A percentile compares a stretch with the other conserved stretches of the same genome.
Evolutionary conservation across 1,140 invertebrate species (phyloP).

Genomic region (Drosophila persimilis): DNA sequence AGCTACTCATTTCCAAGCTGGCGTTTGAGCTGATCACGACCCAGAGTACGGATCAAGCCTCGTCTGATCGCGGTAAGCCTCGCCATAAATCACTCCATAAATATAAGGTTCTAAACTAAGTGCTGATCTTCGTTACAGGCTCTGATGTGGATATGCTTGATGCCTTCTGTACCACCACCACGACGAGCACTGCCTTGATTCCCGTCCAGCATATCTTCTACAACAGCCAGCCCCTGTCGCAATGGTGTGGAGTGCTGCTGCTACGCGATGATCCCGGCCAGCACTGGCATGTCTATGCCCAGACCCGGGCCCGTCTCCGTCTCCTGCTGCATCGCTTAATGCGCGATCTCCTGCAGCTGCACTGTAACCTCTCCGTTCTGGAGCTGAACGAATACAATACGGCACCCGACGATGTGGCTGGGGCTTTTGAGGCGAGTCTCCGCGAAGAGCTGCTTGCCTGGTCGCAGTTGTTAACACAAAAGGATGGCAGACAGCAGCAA

Average conservation of each 20-base stretch:
- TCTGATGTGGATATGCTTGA: conserved; percentile 25
- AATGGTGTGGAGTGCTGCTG: conserved; percentile 50
- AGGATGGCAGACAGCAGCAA: neutral
- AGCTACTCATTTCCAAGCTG: conserved; percentile 35
- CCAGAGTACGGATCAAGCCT: neutral
- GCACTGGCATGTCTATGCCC: conserved; percentile 59
- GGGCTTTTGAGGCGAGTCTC: conserved; percentile 45
- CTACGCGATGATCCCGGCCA: conserved; percentile 47
- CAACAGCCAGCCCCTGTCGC: conserved; percentile 35
- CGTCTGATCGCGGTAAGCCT: conserved; percentile 11
- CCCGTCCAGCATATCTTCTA: conserved; percentile 55
- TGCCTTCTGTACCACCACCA: neutral
- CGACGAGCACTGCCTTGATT: neutral
- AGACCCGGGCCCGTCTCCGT: conserved; percentile 31
- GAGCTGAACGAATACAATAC: conserved; percentile 15
- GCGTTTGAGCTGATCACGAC: conserved; percentile 13
- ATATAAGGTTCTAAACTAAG: neutral
- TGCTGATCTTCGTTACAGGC: neutral
- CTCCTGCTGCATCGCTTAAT: conserved; percentile 43
- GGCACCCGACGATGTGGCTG: conserved; percentile 5
- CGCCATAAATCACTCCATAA: neutral
- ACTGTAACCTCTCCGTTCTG: conserved; percentile 47
- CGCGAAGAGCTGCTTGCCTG: conserved; percentile 45
- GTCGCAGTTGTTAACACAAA: conserved; percentile 4
- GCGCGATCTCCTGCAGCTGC: conserved; percentile 52